These are phyloP conservation scores for Drosophila tripunctata DNA, from an alignment of 2,888 invertebrate genomes.

Conservation along the genomic window DNA sequence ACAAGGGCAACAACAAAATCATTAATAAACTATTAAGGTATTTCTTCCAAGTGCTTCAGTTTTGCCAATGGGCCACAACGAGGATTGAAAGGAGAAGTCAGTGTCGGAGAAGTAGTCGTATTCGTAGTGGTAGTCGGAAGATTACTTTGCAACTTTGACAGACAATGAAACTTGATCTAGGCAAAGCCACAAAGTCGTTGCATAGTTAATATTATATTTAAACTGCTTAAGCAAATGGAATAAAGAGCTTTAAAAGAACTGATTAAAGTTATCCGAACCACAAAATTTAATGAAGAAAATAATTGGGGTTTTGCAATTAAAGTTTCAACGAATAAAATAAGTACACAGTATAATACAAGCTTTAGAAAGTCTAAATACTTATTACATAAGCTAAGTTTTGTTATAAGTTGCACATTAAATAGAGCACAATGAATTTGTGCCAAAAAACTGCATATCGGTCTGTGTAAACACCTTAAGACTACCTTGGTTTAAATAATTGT, in stretches of 20 bases:
- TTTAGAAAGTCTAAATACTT: too few relatives aligned
- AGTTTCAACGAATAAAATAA: too few relatives aligned
- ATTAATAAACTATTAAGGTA: constrained; percentile 75
- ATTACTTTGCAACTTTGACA: constrained; percentile 46
- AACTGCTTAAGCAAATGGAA: constrained; percentile 41
- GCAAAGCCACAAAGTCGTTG: constrained; percentile 55
- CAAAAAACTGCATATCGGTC: too few relatives aligned
- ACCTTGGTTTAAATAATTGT: too few relatives aligned
- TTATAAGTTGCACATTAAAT: too few relatives aligned
- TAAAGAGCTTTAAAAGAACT: constrained; percentile 28
- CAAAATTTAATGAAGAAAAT: background rate
- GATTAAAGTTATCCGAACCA: background rate
- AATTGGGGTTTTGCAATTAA: background rate
- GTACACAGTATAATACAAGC: background rate
- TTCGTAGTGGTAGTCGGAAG: background rate
- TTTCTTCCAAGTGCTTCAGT: constrained; percentile 45
- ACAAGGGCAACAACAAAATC: constrained; percentile 57
- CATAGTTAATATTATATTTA: constrained; percentile 25
- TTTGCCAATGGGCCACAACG: background rate
- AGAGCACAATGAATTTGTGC: too few relatives aligned
- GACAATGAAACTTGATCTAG: constrained; percentile 60
- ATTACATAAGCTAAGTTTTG: too few relatives aligned
- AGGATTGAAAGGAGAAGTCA: background rate
- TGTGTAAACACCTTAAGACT: too few relatives aligned
- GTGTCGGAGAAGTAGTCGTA: background rate